Conservation (phyloP, 2,113 vertebrate genomes). For the Gymnocephalus cernua region DNA sequence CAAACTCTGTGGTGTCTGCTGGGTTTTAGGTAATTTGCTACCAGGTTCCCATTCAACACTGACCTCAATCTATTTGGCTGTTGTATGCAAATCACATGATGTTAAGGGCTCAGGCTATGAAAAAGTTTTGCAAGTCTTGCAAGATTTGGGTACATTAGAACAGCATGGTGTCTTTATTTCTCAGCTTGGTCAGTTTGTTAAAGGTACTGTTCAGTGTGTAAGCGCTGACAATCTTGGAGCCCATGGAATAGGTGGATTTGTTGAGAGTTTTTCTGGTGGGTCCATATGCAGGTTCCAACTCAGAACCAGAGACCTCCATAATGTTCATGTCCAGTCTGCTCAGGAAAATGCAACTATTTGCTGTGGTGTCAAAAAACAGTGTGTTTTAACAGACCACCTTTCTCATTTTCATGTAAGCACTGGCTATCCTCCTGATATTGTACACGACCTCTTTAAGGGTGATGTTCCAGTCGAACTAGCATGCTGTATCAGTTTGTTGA, state of each 20-base stretch:
- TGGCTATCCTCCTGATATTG: too few relatives aligned
- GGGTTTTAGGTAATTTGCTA: background rate
- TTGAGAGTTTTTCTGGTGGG: slow-evolving; percentile 7
- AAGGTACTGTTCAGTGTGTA: slow-evolving; percentile 16
- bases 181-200: slow-evolving; percentile 26
- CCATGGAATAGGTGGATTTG: background rate
- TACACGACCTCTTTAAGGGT: too few relatives aligned
- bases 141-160: slow-evolving; percentile 5
- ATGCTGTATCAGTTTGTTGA: slow-evolving; percentile 7
- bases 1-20: background rate
- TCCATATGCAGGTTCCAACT: background rate
- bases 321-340: background rate
- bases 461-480: too few relatives aligned
- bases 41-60: background rate
- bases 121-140: slow-evolving; percentile 15
- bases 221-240: slow-evolving; percentile 10
- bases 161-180: slow-evolving; percentile 18
- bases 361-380: slow-evolving; percentile 9
- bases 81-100: background rate
- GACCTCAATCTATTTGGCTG: background rate
- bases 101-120: slow-evolving; percentile 5
- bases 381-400: too few relatives aligned
- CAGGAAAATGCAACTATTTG: slow-evolving; percentile 12
- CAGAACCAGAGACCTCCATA: background rate
- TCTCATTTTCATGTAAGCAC: too few relatives aligned